Percentiles rank a stretch among this genome's conserved stretches.
Conservation (phyloP, 2,888 invertebrate species). For the Nudaria mundana region DNA sequence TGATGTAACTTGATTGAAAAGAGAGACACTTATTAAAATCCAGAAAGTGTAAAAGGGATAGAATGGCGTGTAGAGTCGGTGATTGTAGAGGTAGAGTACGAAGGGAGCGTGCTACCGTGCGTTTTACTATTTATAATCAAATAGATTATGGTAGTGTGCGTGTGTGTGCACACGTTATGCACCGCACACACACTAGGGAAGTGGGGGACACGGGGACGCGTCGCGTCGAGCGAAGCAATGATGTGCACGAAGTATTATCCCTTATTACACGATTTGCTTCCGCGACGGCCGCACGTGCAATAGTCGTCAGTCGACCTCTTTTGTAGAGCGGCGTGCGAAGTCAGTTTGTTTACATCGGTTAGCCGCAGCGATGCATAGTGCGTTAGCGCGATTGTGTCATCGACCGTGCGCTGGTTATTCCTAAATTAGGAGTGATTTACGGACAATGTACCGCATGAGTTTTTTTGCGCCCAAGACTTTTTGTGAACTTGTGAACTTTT, state of each 20-base stretch:
- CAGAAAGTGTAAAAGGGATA: conserved; percentile 47
- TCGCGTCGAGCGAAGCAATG: conserved; percentile 69
- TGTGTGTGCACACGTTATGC: conserved; percentile 72
- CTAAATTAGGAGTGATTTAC: conserved; percentile 68
- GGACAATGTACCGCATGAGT: conserved; percentile 59
- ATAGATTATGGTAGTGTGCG: conserved; percentile 64
- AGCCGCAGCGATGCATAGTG: conserved; percentile 67
- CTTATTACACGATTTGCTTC: conserved; percentile 77
- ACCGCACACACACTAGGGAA: conserved; percentile 58
- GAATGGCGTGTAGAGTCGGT: conserved; percentile 57
- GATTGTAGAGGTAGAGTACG: conserved; percentile 73
- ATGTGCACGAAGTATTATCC: conserved; percentile 79
- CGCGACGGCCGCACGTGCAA: conserved; percentile 72
- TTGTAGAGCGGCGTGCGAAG: conserved; percentile 68
- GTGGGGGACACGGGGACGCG: conserved; percentile 21
- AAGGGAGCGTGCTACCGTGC: conserved; percentile 81
- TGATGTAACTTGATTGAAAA: conserved; percentile 70
- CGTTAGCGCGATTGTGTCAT: conserved; percentile 74
- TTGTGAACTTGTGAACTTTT: conserved; percentile 67
- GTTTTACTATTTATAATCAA: conserved; percentile 80
- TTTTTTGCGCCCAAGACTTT: conserved; percentile 63
- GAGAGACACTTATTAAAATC: conserved; percentile 43
- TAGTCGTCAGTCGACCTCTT: conserved; percentile 68
- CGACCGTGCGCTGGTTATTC: conserved; percentile 66
- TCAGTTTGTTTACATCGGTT: conserved; percentile 75